phyloP scores from a whole-genome alignment of 1,140 invertebrate species.

The Aphis craccivora region DNA sequence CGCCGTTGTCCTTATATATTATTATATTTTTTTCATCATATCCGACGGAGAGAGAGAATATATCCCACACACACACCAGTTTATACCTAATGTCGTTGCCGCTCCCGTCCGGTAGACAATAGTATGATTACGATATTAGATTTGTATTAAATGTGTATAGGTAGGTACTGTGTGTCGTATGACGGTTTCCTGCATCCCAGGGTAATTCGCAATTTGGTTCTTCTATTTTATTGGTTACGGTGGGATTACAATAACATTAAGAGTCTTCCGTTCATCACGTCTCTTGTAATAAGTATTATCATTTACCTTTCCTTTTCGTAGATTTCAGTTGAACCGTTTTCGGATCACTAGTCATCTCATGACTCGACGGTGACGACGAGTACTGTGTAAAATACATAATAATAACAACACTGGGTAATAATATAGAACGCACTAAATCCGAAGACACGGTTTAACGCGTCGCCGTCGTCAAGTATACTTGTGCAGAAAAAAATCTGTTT shows the following conservation, averaged over 20 bases:
- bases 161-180: neutral
- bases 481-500: neutral
- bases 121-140: neutral
- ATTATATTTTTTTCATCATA: conserved; percentile 12
- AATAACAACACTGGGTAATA: neutral
- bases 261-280: neutral
- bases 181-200: neutral
- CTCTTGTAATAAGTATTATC: neutral
- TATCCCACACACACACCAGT: neutral
- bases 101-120: conserved; percentile 36
- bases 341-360: conserved; percentile 15
- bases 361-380: neutral
- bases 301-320: neutral
- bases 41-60: neutral
- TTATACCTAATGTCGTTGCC: neutral
- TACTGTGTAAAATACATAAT: neutral
- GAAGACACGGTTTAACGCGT: neutral
- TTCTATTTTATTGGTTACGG: neutral
- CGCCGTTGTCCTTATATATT: neutral
- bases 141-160: neutral
- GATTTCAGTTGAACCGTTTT: neutral
- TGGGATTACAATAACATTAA: neutral
- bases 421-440: neutral
- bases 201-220: neutral
- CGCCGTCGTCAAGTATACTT: neutral